These are phyloP conservation scores for Ascidia mentula DNA, from an alignment of 23 tunicate genomes.

Conservation along the genomic window DNA sequence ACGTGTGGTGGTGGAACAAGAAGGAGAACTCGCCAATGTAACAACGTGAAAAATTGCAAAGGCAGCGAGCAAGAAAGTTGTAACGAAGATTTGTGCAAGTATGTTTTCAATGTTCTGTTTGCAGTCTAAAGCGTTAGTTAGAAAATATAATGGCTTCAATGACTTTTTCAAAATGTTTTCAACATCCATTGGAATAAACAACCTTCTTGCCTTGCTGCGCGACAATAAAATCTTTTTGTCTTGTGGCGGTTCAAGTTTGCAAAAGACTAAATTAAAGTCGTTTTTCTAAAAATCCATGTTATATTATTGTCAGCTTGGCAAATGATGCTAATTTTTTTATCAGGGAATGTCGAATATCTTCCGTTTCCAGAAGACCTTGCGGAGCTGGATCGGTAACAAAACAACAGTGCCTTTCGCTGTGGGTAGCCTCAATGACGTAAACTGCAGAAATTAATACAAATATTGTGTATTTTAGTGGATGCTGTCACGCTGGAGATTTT, in stretches of 20 bases:
- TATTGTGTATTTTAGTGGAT: not conserved
- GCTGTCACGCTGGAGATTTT: not conserved
- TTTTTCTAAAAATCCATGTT: too few species aligned
- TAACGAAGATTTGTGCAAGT: not conserved
- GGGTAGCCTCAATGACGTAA: not conserved
- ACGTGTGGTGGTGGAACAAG: not conserved
- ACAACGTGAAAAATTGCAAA: not conserved
- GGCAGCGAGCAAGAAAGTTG: not conserved
- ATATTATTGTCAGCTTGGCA: too few species aligned
- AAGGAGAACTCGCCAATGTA: not conserved
- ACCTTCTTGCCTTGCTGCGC: too few species aligned
- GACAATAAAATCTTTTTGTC: too few species aligned
- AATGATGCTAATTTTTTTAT: too few species aligned
- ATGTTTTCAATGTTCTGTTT: not conserved
- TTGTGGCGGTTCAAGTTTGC: too few species aligned
- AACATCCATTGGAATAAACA: too few species aligned
- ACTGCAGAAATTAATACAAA: too few species aligned
- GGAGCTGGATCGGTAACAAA: not conserved
- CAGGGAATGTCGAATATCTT: not conserved
- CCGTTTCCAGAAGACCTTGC: not conserved
- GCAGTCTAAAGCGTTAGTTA: too few species aligned
- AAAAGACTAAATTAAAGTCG: too few species aligned
- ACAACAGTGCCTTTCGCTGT: not conserved
- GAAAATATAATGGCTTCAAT: too few species aligned
- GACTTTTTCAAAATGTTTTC: too few species aligned